These are phyloP conservation scores for Manis pentadactyla DNA, from an alignment of 2,797 vertebrate species.

Conservation along the genomic window DNA sequence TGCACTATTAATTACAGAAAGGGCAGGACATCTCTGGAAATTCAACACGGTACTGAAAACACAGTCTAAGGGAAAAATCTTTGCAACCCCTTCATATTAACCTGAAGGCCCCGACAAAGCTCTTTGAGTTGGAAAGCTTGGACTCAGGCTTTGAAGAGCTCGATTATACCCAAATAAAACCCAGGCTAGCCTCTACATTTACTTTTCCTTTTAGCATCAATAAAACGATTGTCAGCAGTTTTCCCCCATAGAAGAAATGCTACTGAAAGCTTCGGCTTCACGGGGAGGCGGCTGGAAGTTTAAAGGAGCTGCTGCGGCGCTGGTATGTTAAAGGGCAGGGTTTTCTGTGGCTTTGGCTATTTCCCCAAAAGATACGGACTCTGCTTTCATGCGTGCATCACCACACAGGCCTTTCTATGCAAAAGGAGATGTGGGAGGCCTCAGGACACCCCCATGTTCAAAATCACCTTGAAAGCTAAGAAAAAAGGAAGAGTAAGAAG, in stretches of 20 bases:
- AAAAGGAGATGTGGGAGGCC: background rate
- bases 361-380: constrained; percentile 74
- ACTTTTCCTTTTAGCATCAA: constrained; percentile 63
- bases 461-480: constrained; percentile 21
- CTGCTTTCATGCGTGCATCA: background rate
- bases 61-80: constrained; percentile 62
- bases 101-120: background rate
- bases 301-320: constrained; percentile 82
- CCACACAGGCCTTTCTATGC: background rate
- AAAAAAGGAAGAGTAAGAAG: constrained; percentile 3
- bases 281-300: constrained; percentile 75
- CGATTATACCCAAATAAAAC: constrained; percentile 17
- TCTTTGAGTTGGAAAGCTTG: background rate
- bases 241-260: constrained; percentile 80
- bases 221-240: constrained; percentile 55
- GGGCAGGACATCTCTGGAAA: constrained; percentile 77
- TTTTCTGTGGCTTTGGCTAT: constrained; percentile 73
- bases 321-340: constrained; percentile 74
- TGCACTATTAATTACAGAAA: constrained; percentile 82
- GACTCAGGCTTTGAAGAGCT: constrained; percentile 41
- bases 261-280: constrained; percentile 76
- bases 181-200: constrained; percentile 3
- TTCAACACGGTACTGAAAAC: constrained; percentile 73
- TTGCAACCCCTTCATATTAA: constrained; percentile 52
- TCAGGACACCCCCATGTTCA: background rate